These are phyloP conservation scores for Fistularia tabacaria DNA, from an alignment of 2,797 vertebrate genomes.

Conservation along the genomic window DNA sequence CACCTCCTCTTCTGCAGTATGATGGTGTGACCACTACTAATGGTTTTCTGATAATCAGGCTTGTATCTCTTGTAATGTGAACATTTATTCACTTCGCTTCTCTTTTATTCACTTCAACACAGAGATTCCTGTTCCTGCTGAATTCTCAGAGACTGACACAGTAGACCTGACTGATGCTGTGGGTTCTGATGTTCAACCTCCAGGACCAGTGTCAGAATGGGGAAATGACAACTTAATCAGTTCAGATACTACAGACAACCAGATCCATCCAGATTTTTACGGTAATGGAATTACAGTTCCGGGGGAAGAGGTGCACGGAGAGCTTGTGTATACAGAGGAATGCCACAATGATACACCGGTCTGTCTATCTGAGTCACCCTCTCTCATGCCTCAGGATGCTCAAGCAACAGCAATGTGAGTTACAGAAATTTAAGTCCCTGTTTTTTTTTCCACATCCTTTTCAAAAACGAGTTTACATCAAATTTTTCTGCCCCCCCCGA, in stretches of 20 bases:
- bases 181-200: constrained; percentile 16
- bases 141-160: constrained; percentile 33
- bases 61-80: background rate
- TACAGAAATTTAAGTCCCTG: background rate
- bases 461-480: background rate
- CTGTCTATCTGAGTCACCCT: constrained; percentile 5
- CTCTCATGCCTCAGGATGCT: constrained; percentile 7
- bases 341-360: constrained; percentile 13
- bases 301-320: constrained; percentile 1
- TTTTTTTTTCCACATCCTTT: background rate
- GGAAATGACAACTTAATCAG: constrained; percentile 2
- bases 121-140: constrained; percentile 29
- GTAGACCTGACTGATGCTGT: constrained; percentile 31
- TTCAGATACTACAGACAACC: constrained; percentile 9
- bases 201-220: constrained; percentile 27
- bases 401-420: constrained; percentile 54
- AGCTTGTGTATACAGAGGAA: background rate
- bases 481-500: background rate
- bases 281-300: constrained; percentile 21
- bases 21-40: constrained; percentile 23
- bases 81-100: background rate
- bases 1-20: constrained; percentile 12
- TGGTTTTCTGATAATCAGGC: background rate
- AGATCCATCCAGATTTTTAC: constrained; percentile 2
- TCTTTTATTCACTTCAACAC: constrained; percentile 1